Conservation (phyloP, 2,113 vertebrate species). For the Geococcyx californianus region DNA sequence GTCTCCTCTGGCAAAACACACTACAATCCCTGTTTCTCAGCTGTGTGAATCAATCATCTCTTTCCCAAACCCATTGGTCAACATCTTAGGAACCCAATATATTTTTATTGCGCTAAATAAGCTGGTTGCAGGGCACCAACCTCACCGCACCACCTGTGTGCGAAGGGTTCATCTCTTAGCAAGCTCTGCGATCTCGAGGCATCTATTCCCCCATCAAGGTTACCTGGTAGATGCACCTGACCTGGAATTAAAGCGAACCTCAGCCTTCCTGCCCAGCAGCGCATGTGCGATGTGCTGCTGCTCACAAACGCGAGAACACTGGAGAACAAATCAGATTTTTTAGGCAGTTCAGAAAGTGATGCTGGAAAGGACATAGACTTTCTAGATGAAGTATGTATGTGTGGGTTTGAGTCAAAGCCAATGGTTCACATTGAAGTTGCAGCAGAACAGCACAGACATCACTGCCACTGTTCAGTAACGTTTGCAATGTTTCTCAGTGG, state of each 20-base stretch:
- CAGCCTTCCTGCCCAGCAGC: not conserved
- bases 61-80: conserved; percentile 77
- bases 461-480: not conserved
- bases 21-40: conserved; percentile 74
- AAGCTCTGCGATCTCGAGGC: not conserved
- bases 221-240: not conserved
- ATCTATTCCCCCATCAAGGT: conserved; percentile 3
- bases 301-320: not conserved
- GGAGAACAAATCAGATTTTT: not conserved
- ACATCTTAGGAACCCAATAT: conserved; percentile 70
- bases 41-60: conserved; percentile 82
- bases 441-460: not conserved
- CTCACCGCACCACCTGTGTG: conserved; percentile 20
- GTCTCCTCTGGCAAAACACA: conserved; percentile 68
- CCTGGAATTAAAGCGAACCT: not conserved
- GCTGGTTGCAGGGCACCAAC: conserved; percentile 36
- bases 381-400: not conserved
- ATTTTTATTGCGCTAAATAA: conserved; percentile 72
- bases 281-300: accelerated
- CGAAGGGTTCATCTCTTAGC: not conserved
- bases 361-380: not conserved
- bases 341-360: not conserved
- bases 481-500: not conserved
- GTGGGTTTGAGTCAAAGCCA: not conserved
- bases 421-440: not conserved